Conservation (phyloP, 2,888 invertebrate genomes). For the Oligia latruncula region DNA sequence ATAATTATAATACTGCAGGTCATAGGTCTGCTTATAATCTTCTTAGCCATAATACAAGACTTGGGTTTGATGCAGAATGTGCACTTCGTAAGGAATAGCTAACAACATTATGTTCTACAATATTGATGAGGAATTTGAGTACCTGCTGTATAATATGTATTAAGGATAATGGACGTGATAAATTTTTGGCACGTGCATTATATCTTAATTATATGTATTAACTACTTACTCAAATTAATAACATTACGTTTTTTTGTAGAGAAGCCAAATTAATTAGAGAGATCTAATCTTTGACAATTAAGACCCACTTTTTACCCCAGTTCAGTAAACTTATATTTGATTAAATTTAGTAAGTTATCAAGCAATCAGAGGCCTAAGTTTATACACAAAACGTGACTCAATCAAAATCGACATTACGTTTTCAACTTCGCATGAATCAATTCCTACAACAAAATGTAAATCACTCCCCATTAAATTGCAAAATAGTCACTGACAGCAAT, state of each 20-base stretch:
- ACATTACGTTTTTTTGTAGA: neutral
- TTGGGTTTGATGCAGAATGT: no score
- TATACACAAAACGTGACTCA: constrained; percentile 2
- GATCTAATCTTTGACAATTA: neutral
- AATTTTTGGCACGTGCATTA: neutral
- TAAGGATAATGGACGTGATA: neutral
- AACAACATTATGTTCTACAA: neutral
- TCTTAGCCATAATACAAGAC: no score
- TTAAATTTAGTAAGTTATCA: neutral
- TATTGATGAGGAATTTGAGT: neutral
- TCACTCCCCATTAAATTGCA: constrained; percentile 13
- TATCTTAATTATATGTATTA: neutral
- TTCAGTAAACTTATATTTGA: neutral
- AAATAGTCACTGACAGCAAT: constrained; percentile 18
- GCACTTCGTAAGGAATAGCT: no score
- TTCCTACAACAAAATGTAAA: constrained; percentile 20
- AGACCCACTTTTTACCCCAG: neutral
- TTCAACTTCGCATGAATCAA: neutral
- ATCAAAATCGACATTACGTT: constrained; percentile 6
- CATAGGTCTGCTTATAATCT: neutral
- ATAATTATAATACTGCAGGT: neutral
- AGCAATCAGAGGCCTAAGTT: neutral
- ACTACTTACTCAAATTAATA: neutral
- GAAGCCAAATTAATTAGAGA: neutral
- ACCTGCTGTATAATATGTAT: neutral